These are phyloP conservation scores for Poicephalus gulielmi DNA, from an alignment of 2,113 vertebrate genomes.

Conservation along the genomic window DNA sequence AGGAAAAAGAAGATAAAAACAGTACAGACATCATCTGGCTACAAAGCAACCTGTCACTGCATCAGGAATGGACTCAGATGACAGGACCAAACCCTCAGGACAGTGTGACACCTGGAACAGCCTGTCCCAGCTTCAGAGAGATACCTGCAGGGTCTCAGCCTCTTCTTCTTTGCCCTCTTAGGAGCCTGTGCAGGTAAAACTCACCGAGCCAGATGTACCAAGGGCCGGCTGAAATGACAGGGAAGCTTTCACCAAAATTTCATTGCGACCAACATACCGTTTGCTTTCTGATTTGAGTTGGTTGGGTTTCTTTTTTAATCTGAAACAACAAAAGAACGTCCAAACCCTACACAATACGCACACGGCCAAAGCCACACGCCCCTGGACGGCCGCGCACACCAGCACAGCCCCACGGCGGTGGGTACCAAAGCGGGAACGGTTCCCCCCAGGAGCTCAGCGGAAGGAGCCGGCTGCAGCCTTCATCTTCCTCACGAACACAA, in stretches of 20 bases:
- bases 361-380: not conserved
- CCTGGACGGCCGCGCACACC: not conserved
- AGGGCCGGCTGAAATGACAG: not conserved
- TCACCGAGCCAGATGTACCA: accelerated
- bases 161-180: not conserved
- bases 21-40: not conserved
- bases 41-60: not conserved
- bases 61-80: not conserved
- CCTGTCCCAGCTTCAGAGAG: not conserved
- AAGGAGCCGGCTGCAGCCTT: not conserved
- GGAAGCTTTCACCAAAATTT: not conserved
- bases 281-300: not conserved
- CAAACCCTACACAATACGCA: not conserved
- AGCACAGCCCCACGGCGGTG: accelerated
- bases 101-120: not conserved
- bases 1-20: not conserved
- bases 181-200: not conserved
- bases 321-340: not conserved
- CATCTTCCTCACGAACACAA: not conserved
- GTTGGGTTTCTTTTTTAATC: not conserved
- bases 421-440: not conserved
- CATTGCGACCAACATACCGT: not conserved
- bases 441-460: not conserved
- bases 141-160: not conserved
- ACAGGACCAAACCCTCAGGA: not conserved